A percentile compares a stretch with the other conserved stretches of the same genome.
phyloP scores from a whole-genome alignment of 2,113 vertebrate genomes.

The Oenanthe oenanthe region DNA sequence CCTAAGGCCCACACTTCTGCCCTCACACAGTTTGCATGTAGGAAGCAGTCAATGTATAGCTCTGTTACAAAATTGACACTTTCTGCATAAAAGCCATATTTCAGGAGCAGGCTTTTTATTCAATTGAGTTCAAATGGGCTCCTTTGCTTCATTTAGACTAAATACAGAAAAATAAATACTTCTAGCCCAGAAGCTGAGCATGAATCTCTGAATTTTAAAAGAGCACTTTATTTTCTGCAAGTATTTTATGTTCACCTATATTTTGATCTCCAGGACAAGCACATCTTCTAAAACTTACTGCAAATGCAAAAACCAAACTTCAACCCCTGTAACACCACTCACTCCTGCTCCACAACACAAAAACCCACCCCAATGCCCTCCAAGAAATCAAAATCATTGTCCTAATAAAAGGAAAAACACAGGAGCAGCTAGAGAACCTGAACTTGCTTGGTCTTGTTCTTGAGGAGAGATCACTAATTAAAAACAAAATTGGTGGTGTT shows the following conservation, averaged over 20 bases:
- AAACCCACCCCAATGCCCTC: not conserved
- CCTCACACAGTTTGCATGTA: not conserved
- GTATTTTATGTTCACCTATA: not conserved
- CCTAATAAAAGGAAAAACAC: not conserved
- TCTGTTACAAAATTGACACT: not conserved
- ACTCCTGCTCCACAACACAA: not conserved
- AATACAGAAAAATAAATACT: not conserved
- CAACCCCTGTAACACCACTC: not conserved
- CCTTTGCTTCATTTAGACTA: not conserved
- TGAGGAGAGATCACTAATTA: not conserved
- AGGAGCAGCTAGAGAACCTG: not conserved
- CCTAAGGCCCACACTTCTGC: not conserved
- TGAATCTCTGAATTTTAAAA: not conserved
- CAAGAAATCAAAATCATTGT: not conserved
- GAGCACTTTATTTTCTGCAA: not conserved
- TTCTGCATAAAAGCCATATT: not conserved
- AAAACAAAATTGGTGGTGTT: not conserved
- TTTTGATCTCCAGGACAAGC: not conserved
- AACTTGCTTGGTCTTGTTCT: not conserved
- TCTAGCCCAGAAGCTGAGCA: not conserved
- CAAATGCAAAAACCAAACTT: not conserved
- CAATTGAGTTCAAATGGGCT: not conserved
- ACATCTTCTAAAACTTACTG: not conserved
- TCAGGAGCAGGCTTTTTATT: not conserved
- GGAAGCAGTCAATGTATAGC: not conserved